Conservation (phyloP, 2,797 vertebrate genomes). For the Cynodonichthys magdalenae region DNA sequence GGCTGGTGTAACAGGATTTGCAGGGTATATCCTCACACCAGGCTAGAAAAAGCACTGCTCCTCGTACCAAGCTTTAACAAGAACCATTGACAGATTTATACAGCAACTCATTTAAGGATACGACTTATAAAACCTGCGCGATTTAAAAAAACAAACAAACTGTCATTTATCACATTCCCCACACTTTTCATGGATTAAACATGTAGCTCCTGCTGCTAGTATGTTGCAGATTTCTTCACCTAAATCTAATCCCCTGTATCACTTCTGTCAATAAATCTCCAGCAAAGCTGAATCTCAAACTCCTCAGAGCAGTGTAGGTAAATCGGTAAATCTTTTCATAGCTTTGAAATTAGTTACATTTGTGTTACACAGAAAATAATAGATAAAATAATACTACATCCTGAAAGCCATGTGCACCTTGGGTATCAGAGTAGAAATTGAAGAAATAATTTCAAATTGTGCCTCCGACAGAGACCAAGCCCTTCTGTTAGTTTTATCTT, state of each 20-base stretch:
- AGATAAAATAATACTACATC: neutral
- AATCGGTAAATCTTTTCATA: neutral
- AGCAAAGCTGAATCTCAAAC: neutral
- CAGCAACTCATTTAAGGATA: neutral
- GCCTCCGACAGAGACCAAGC: neutral
- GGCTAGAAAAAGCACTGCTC: constrained; percentile 32
- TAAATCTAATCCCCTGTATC: neutral
- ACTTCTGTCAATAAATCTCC: neutral
- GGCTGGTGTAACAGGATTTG: constrained; percentile 79
- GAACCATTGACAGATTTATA: constrained; percentile 2
- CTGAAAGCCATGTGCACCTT: neutral
- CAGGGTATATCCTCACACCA: constrained; percentile 53
- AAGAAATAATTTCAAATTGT: neutral
- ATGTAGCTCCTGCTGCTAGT: too few species aligned
- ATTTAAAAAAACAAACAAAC: too few species aligned
- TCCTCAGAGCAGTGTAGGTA: neutral
- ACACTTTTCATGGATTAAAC: too few species aligned
- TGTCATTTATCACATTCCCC: too few species aligned
- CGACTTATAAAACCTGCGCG: too few species aligned
- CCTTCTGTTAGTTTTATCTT: neutral
- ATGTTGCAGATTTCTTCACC: neutral
- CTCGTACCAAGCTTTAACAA: constrained; percentile 37
- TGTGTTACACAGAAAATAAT: neutral
- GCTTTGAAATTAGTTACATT: neutral
- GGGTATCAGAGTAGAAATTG: neutral